Evolutionary conservation across 2,797 vertebrate species (phyloP).

Genomic region (Coendou prehensilis): DNA sequence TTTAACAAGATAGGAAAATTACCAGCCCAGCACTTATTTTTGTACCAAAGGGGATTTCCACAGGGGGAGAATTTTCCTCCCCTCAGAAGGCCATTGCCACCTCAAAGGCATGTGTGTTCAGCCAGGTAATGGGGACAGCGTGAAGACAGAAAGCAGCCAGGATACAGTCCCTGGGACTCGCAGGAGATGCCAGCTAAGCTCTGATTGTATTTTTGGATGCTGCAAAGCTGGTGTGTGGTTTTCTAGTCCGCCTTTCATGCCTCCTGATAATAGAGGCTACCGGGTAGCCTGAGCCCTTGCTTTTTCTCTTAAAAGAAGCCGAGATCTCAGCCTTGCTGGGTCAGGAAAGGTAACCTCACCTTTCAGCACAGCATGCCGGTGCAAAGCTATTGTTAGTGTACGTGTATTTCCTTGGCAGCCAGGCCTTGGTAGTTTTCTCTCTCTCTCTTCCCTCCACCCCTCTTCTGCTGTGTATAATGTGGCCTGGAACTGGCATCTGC

Average conservation of each 20-base stretch:
- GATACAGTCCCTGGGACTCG: not conserved
- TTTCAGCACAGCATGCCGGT: not conserved
- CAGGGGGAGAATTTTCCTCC: constrained; percentile 18
- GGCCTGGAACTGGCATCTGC: constrained; percentile 21
- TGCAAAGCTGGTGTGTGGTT: constrained; percentile 24
- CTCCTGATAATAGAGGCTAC: constrained; percentile 41
- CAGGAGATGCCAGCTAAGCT: constrained; percentile 22
- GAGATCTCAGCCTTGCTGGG: constrained; percentile 40
- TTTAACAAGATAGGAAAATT: constrained; percentile 28
- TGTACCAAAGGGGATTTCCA: constrained; percentile 77
- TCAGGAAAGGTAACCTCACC: constrained; percentile 56
- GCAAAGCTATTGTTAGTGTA: constrained; percentile 56
- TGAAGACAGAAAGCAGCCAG: not conserved
- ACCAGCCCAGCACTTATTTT: constrained; percentile 66
- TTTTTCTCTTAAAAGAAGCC: not conserved
- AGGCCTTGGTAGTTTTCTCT: not conserved
- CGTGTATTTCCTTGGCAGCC: constrained; percentile 46
- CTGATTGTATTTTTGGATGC: constrained; percentile 69
- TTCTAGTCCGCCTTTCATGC: constrained; percentile 66
- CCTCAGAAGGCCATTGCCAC: not conserved
- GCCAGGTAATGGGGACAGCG: constrained; percentile 3
- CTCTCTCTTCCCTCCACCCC: not conserved
- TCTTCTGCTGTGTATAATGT: constrained; percentile 11
- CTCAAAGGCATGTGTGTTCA: constrained; percentile 47
- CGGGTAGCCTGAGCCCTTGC: not conserved